Evolutionary conservation across 2,888 invertebrate species (phyloP), one percentile per base, ranked within the genome.

Genomic region (Deilephila elpenor): DNA sequence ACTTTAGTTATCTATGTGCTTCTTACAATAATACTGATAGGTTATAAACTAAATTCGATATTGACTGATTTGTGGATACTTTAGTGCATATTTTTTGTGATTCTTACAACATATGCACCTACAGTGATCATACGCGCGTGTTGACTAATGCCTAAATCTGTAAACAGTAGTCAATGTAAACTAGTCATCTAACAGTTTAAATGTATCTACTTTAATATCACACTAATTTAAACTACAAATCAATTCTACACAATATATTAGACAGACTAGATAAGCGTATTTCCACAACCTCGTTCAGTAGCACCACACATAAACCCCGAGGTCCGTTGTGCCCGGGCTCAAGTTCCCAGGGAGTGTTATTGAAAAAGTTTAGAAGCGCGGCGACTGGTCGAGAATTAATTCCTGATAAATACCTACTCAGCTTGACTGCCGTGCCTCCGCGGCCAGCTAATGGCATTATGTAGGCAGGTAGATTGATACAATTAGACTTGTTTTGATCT

Each of bases 281-380:
- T 56, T n/a, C 20, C 34, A 20, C 0, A 7, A 19, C 34, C 80
- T 85, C 82, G 74, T 32, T 61, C 59, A 82, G 71, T 81, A 51
- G 11, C 67, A 74, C 83, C 82, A 71, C 79, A 73, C 81, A 75
- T 53, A 76, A 71, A 75, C 74, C 75, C 80, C 72, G 76, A 82
- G 78, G 77, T 78, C 82, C 78, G 78, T 78, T 67, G 78, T 78
- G 70, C 81, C 81, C 80, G 81, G 80, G 80, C 78, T 73, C 76
- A 5, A 75, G 75, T 74, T 78, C 80, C 79, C 78, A 59, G 81
- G 80, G 82, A 86, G 80, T 81, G 84, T 88, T 89, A 89, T 89
- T 88, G 86, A 89, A 88, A 89, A 89, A 89, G 87, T 86, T 89
- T 83, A 77, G 80, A 74, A 76, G 78, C 79, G 78, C 75, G 80